Conservation (phyloP, 2,113 vertebrate genomes). For the Orcinus orca region DNA sequence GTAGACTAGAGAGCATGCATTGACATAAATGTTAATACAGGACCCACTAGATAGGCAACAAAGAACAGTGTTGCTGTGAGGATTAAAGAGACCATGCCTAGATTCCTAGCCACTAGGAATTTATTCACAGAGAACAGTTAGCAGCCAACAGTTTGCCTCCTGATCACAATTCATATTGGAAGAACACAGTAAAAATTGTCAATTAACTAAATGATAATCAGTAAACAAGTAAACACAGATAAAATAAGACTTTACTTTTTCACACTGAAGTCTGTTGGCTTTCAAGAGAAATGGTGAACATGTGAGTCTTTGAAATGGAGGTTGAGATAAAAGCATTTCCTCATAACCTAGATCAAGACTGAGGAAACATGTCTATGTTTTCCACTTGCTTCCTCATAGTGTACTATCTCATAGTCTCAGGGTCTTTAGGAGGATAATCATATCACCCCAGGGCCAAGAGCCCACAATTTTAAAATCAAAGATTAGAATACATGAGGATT, state of each 20-base stretch:
- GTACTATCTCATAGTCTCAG: background rate
- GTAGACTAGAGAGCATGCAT: background rate
- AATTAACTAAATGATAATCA: background rate
- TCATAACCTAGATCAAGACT: background rate
- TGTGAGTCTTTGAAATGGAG: background rate
- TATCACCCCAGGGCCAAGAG: background rate
- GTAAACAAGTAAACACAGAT: background rate
- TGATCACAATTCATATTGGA: background rate
- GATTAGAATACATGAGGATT: background rate
- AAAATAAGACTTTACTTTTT: background rate
- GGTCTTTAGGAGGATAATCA: background rate
- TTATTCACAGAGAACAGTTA: background rate
- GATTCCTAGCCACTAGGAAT: background rate
- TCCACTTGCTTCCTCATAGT: background rate
- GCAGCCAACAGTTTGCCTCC: background rate
- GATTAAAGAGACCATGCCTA: background rate
- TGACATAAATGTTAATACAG: background rate
- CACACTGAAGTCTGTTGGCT: background rate
- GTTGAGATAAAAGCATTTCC: background rate
- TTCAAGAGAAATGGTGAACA: background rate
- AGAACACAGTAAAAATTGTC: background rate
- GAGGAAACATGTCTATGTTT: background rate
- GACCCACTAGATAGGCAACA: background rate
- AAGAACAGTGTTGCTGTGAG: background rate
- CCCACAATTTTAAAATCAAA: background rate